Conservation (phyloP, 2,888 invertebrate species). For the Rambutsinella grinnellia region DNA sequence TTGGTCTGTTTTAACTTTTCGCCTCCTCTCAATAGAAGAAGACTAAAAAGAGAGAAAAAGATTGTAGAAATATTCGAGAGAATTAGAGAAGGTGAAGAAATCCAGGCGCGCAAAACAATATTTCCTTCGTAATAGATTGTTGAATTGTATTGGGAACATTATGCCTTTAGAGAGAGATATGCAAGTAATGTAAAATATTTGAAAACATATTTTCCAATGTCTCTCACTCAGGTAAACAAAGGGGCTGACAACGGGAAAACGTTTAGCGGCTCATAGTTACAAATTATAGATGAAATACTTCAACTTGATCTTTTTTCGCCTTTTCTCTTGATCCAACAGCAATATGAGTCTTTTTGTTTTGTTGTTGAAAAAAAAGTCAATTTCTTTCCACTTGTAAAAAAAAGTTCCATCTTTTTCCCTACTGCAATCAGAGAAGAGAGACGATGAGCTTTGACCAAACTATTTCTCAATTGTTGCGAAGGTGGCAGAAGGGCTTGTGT, state of each 20-base stretch:
- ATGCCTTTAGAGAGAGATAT: no score
- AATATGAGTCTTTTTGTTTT: conserved; percentile 63
- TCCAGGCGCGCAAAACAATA: conserved; percentile 51
- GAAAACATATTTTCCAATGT: no score
- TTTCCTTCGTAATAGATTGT: conserved; percentile 15
- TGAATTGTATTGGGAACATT: conserved; percentile 15
- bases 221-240: conserved; percentile 59
- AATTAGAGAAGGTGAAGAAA: conserved; percentile 55
- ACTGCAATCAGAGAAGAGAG: conserved; percentile 65
- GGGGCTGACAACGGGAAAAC: conserved; percentile 52
- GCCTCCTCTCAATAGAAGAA: no score
- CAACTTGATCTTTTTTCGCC: conserved; percentile 52
- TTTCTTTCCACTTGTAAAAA: conserved; percentile 37
- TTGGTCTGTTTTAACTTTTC: no score
- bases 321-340: conserved; percentile 32
- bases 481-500: conserved; percentile 61
- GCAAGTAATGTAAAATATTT: conserved; percentile 51
- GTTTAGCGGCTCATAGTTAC: conserved; percentile 63
- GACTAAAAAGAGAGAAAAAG: no score
- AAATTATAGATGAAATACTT: conserved; percentile 66
- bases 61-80: conserved; percentile 13
- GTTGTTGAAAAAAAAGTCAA: conserved; percentile 37
- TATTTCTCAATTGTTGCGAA: conserved; percentile 62
- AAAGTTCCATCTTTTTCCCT: conserved; percentile 53
- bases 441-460: conserved; percentile 64